Evolutionary conservation across 2,113 vertebrate genomes (phyloP), one percentile per base, ranked within the genome.

Genomic region (Nycticebus coucang): DNA sequence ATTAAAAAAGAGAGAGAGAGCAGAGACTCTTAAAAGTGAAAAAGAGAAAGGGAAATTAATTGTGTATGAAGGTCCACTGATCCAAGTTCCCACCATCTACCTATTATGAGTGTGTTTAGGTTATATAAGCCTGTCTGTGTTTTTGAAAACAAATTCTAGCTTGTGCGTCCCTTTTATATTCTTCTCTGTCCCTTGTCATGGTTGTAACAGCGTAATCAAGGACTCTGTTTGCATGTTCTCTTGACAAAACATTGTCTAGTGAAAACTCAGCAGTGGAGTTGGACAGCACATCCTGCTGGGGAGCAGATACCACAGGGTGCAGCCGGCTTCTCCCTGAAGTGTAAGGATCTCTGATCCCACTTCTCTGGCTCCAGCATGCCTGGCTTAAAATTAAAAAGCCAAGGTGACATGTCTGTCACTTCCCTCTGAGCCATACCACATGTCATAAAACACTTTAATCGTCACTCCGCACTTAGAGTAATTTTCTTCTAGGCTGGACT

Each of bases 371-470:
- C 80, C 83, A 86, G 72, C 37, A 72, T 0, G 12, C 41, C 91
- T 91, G 64, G 37, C 74, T 69, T 72, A 12, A 94, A 87, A 33
- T 26, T 18, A 74, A 53, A 30, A 45, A 88, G 8, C 24, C 24
- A 59, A 79, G n/a, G 91, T 95, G 96, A 94, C 50, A 41, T 0
- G 59, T 18, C 79, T 95, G 93, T 97, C 91, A 30, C 96, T 97
- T 97, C 75, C 62, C 41, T 89, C 71, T 69, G 91, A 93, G 95
- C 94, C 37, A 14, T 72, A 62, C 71, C 64, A 68, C 92, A 86
- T 72, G 18, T 83, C 62, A 69, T 59, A 74, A 89, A 98, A 95
- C 90, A 97, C 82, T 95, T 91, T 69, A 93, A 7, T 87, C 9
- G 41, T 96, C 71, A 66, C 96, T 92, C 55, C 9, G 7, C 66